These are phyloP conservation scores for Lamproptera curius DNA, from an alignment of 2,888 invertebrate genomes.

Conservation along the genomic window DNA sequence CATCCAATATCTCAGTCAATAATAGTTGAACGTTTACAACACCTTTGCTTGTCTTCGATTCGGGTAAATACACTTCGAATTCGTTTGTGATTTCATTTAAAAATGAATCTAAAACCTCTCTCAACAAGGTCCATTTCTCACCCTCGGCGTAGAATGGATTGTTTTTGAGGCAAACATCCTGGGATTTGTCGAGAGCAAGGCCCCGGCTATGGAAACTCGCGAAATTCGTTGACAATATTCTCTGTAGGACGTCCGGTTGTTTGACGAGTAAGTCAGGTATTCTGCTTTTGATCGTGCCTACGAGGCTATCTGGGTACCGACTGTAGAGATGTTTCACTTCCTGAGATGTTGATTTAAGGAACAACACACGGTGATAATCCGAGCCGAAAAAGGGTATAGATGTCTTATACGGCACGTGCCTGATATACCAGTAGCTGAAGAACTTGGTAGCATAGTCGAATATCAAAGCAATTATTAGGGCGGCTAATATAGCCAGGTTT, in stretches of 20 bases:
- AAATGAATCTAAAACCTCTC: constrained; percentile 55
- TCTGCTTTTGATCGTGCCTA: constrained; percentile 61
- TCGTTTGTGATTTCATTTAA: constrained; percentile 49
- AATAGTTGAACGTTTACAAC: constrained; percentile 68
- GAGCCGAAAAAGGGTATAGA: constrained; percentile 61
- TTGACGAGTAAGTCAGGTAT: constrained; percentile 68
- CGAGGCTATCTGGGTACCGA: constrained; percentile 53
- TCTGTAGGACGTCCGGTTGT: constrained; percentile 62
- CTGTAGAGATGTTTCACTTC: constrained; percentile 55
- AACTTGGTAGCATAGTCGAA: constrained; percentile 69
- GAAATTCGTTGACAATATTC: constrained; percentile 67
- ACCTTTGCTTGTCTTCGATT: constrained; percentile 71
- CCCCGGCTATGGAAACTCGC: constrained; percentile 71
- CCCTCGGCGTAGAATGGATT: constrained; percentile 72
- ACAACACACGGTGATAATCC: constrained; percentile 60
- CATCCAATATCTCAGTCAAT: constrained; percentile 69
- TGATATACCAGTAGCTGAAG: constrained; percentile 71
- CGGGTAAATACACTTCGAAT: constrained; percentile 58
- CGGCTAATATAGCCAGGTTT: constrained; percentile 47
- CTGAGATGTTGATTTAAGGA: constrained; percentile 51
- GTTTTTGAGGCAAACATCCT: constrained; percentile 75
- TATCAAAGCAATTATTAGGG: constrained; percentile 53
- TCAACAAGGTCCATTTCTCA: constrained; percentile 67
- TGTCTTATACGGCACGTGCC: constrained; percentile 60
- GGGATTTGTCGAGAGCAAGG: constrained; percentile 70